Conservation (phyloP, 2,797 vertebrate genomes). For the Eutrigla gurnardus region DNA sequence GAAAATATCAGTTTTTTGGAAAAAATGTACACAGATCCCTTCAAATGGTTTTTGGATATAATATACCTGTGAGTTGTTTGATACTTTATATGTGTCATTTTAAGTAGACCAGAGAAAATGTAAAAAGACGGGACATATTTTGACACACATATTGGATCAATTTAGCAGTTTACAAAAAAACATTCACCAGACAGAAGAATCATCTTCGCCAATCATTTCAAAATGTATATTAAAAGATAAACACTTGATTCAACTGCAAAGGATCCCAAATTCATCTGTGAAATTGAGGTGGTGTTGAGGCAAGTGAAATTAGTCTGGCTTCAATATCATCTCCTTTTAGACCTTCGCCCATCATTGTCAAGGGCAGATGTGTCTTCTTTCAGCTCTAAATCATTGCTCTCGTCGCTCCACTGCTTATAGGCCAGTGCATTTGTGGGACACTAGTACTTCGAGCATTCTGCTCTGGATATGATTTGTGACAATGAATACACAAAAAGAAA, state of each 20-base stretch:
- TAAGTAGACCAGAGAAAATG: no score
- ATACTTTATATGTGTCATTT: no score
- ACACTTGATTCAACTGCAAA: constrained; percentile 9
- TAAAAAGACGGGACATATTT: no score
- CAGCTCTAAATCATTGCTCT: constrained; percentile 70
- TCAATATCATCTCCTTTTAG: constrained; percentile 51
- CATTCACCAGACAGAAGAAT: neutral
- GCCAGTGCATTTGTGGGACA: constrained; percentile 67
- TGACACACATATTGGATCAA: no score
- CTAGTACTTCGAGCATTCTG: constrained; percentile 57
- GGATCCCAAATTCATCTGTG: constrained; percentile 30
- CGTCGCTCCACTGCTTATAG: constrained; percentile 52
- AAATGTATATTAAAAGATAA: constrained; percentile 44
- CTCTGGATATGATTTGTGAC: constrained; percentile 58
- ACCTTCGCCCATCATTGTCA: constrained; percentile 65
- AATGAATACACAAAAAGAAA: constrained; percentile 66
- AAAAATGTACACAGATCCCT: no score
- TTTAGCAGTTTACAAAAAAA: no score
- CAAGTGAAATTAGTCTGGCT: constrained; percentile 39
- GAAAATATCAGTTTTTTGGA: no score
- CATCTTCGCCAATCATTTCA: no score
- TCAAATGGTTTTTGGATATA: no score
- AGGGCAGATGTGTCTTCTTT: constrained; percentile 56
- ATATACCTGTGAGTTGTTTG: no score
- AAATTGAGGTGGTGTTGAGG: constrained; percentile 13